phyloP scores from a whole-genome alignment of 2,797 vertebrate genomes.

The Oreochromis grahami region DNA sequence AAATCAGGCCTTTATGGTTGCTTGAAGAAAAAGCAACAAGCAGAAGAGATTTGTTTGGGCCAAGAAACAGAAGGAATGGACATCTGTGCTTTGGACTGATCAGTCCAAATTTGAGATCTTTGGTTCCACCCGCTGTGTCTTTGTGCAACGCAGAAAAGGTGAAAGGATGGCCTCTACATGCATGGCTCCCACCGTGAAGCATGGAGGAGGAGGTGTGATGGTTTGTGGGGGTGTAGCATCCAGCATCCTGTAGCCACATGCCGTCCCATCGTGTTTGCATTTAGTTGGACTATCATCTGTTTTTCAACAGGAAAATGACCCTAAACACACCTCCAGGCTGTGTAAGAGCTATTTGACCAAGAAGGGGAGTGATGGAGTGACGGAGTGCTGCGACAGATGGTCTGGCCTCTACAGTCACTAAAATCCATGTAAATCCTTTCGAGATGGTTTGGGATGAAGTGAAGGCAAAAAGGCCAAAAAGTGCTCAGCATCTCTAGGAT shows the following conservation, averaged over 20 bases:
- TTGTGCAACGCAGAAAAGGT: too few relatives aligned
- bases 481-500: not conserved
- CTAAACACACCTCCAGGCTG: not conserved
- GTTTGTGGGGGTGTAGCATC: too few relatives aligned
- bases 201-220: too few relatives aligned
- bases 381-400: not conserved
- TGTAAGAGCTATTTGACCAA: not conserved
- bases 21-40: not conserved
- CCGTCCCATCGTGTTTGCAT: not conserved
- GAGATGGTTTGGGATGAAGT: not conserved
- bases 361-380: not conserved
- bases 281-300: not conserved
- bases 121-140: too few relatives aligned
- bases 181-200: too few relatives aligned
- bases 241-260: too few relatives aligned
- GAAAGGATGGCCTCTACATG: too few relatives aligned
- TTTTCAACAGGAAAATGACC: not conserved
- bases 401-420: not conserved
- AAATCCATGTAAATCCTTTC: not conserved
- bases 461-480: not conserved
- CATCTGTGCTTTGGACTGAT: not conserved
- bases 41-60: not conserved
- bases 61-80: not conserved
- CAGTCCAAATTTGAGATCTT: not conserved
- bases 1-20: not conserved